Evolutionary conservation across 2,113 vertebrate genomes (phyloP).

Genomic region (Acrocephalus kingi): DNA sequence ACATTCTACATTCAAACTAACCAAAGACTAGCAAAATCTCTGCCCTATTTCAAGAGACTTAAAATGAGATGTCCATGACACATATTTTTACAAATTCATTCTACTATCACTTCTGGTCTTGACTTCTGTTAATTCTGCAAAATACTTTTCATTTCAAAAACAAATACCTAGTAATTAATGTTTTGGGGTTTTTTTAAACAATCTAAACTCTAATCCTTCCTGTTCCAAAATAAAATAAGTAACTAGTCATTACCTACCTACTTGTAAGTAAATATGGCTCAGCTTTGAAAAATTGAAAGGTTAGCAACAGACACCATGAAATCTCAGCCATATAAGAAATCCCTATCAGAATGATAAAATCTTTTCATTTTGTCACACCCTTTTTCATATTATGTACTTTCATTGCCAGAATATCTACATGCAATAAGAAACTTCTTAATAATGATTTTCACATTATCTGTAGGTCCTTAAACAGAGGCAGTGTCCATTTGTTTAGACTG

Average conservation of each 20-base stretch:
- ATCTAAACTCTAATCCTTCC: background rate
- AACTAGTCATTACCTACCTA: background rate
- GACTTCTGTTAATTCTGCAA: background rate
- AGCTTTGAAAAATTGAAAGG: background rate
- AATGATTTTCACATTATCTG: background rate
- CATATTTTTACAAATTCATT: background rate
- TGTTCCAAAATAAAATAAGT: background rate
- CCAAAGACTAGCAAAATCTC: background rate
- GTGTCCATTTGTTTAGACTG: background rate
- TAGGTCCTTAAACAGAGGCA: background rate
- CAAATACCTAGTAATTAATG: background rate
- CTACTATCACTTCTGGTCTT: background rate
- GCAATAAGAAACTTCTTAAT: background rate
- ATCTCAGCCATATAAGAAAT: background rate
- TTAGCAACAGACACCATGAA: background rate
- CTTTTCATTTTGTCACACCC: background rate
- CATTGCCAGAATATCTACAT: background rate
- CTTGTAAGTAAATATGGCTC: background rate
- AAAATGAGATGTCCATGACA: background rate
- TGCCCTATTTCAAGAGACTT: background rate
- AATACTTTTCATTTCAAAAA: background rate
- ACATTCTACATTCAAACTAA: background rate
- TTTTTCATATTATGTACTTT: background rate
- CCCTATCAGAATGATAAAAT: background rate
- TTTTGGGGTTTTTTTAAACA: background rate